Evolutionary conservation across 2,888 invertebrate genomes (phyloP), one percentile per base, ranked within the genome.

Genomic region (Oscheius myriophilus): DNA sequence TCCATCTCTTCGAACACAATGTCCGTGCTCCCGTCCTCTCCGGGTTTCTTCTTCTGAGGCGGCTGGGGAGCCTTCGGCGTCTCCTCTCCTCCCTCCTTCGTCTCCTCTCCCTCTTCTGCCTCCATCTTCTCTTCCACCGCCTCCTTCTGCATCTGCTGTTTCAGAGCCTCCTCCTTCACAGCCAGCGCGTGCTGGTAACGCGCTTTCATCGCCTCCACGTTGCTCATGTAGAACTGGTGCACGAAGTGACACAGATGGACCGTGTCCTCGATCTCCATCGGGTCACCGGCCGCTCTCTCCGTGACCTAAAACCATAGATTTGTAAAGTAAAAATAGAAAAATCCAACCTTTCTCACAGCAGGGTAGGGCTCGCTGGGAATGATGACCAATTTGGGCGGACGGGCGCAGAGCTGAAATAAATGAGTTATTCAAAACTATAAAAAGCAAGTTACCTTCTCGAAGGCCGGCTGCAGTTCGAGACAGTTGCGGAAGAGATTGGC

Each of bases 201-300:
- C 9, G 67, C 70, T 42, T 73, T 72, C 69, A 86, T 54, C 1
- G 71, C 59, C 11, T 75, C 78, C 70, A 86, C 52, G 59, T 86
- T 91, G 62, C 91, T 90, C 86, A 92, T 91, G 87, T 97, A 97
- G 89, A 94, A 91, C 84, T 95, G 92, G 88, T 93, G 95, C 0
- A 97, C 96, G 88, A 93, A 95, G 86, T 93, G 91, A 0, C 95
- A 94, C 93, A 96, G 95, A 86, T 95, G 93, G 1, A 93, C 91
- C 93, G 97, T 96, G 87, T 94, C 93, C 72, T 91, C 89, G 21
- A 93, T 91, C 49, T 91, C 89, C 83, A 93, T 89, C 6, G 91
- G 89, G 18, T 78, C 73, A 18, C 73, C 76, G 12, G 66, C 71
- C 6, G 83, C 77, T 7, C 82, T 76, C 53, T 82, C 82, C 11